Conservation (phyloP, 2,113 vertebrate species). For the Neolamprologus brichardi region DNA sequence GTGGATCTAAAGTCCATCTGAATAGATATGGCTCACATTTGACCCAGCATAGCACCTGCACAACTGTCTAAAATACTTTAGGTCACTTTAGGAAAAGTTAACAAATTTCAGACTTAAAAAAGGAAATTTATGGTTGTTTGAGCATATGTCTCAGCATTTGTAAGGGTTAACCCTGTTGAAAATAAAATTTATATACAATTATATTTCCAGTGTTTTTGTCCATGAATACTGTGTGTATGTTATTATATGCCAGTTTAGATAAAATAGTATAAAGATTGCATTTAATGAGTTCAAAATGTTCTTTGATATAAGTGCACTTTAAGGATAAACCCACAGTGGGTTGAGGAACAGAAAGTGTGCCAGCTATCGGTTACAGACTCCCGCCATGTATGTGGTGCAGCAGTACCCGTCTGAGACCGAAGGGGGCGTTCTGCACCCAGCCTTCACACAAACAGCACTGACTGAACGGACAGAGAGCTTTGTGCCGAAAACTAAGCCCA, state of each 20-base stretch:
- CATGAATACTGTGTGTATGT: neutral
- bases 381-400: constrained; percentile 35
- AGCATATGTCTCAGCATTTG: neutral
- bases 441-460: constrained; percentile 55
- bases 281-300: neutral
- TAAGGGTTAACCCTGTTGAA: neutral
- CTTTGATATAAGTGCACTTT: neutral
- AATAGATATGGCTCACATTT: neutral
- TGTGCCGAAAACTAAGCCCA: constrained; percentile 77
- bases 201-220: neutral
- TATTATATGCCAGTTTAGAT: neutral
- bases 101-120: neutral
- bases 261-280: neutral
- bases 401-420: constrained; percentile 60
- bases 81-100: neutral
- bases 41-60: neutral
- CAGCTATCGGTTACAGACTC: constrained; percentile 9
- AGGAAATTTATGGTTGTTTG: neutral
- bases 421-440: constrained; percentile 66
- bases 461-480: constrained; percentile 72
- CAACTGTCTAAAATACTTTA: neutral
- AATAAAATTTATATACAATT: neutral
- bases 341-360: neutral
- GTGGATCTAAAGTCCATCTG: neutral
- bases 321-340: neutral